Base-by-base conservation (phyloP, 2,888 invertebrate genomes). In the Nycteola revayana region DNA sequence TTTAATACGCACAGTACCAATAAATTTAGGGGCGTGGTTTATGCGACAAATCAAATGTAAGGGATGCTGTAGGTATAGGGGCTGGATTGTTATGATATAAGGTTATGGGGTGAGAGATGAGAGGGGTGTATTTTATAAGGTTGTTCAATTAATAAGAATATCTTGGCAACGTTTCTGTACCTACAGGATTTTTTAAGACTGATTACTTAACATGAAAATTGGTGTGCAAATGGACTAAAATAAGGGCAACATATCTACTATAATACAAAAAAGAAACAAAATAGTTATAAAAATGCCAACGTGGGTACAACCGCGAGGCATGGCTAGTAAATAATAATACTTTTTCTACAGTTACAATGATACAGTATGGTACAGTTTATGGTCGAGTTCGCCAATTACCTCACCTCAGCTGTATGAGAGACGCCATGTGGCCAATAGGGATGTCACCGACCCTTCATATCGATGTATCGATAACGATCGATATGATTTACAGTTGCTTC, bases 351-450 rank as follows among this genome's bases (percentile, higher is more conserved):
- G 43, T 52, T 48, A 32, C 45, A 40, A 50, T 58, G 53, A 63
- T 59, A 60, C 60, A 56, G 62, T 69, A 62, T 42, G 66, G 59
- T 47, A 45, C 63, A 53, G 46, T 61, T 60, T 65, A 60, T 60
- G 54, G 63, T 59, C 63, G 58, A 53, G 54, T 66, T 43, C 67
- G 75, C 74, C 79, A 81, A 82, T 81, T 81, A 81, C 67, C 64
- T 7, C 44, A 14, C 14, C 14, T 14, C 14, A 14, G 14, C 14
- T 14, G 60, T 66, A 73, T 79, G 82, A 69, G 75, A 76, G 66
- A 65, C 70, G 59, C 64, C 83, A 83, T 79, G 70, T 81, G 83
- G 60, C 42, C 46, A 40, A 25, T 64, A 72, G 71, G 36, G 72
- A 64, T 66, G 71, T 44, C 39, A 35, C 14, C 14, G 14, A 14